These are phyloP conservation scores for Argya squamiceps DNA, from an alignment of 2,797 vertebrate genomes.

Conservation along the genomic window DNA sequence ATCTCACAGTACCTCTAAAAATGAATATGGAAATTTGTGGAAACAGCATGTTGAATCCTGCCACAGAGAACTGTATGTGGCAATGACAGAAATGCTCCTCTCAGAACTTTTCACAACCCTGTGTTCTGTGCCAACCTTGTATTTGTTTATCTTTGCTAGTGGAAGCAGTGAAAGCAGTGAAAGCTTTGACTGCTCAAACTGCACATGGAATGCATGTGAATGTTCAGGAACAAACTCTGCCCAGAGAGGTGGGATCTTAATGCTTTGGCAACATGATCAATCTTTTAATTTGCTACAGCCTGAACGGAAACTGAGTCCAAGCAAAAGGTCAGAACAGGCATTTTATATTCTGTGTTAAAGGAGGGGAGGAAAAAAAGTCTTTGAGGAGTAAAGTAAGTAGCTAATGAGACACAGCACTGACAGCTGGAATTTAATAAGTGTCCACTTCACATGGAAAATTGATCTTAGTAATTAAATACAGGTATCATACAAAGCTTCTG, in stretches of 20 bases:
- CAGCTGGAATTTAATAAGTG: constrained; percentile 65
- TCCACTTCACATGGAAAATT: constrained; percentile 66
- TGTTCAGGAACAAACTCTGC: not conserved
- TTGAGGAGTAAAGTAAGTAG: constrained; percentile 69
- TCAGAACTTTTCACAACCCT: not conserved
- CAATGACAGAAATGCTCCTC: not conserved
- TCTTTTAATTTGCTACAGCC: constrained; percentile 63
- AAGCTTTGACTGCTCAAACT: not conserved
- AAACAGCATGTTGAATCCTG: not conserved
- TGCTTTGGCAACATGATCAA: constrained; percentile 22
- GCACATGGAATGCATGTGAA: not conserved
- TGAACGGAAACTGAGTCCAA: constrained; percentile 67
- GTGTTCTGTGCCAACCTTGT: not conserved
- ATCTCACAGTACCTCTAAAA: not conserved
- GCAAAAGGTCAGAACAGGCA: constrained; percentile 69
- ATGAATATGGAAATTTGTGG: not conserved
- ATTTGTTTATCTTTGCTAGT: not conserved
- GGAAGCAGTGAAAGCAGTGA: not conserved
- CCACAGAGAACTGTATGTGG: not conserved
- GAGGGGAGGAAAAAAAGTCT: constrained; percentile 52
- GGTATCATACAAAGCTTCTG: constrained; percentile 54
- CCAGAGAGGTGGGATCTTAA: not conserved
- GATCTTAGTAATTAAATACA: constrained; percentile 66
- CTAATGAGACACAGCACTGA: constrained; percentile 75
- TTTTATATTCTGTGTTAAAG: constrained; percentile 68